These are phyloP conservation scores for Staurois parvus DNA, from an alignment of 2,797 vertebrate species.

Conservation along the genomic window DNA sequence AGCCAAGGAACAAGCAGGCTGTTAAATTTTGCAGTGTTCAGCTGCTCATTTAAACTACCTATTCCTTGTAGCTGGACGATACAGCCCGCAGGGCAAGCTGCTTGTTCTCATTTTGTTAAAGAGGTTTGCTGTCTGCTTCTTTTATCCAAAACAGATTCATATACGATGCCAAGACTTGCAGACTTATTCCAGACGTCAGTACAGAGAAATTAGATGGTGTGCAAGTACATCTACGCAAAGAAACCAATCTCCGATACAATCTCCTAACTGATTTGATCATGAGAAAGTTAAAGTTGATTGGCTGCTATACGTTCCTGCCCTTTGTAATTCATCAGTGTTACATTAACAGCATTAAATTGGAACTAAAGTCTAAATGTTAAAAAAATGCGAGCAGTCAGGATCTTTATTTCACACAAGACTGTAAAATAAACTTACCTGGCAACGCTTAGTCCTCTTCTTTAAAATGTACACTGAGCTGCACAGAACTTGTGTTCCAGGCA, in stretches of 20 bases:
- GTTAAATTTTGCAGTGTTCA: constrained; percentile 32
- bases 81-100: constrained; percentile 9
- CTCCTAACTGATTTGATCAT: too few relatives aligned
- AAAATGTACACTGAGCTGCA: too few relatives aligned
- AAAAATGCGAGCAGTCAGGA: too few relatives aligned
- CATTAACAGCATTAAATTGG: too few relatives aligned
- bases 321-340: not conserved
- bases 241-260: not conserved
- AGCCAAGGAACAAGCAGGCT: constrained; percentile 21
- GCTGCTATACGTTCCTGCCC: too few relatives aligned
- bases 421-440: too few relatives aligned
- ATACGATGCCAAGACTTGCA: constrained; percentile 13
- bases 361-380: too few relatives aligned
- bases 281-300: too few relatives aligned
- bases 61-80: constrained; percentile 21
- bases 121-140: constrained; percentile 38
- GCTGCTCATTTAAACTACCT: constrained; percentile 7
- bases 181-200: not conserved
- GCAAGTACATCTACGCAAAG: not conserved
- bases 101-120: constrained; percentile 30
- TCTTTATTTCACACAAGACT: too few relatives aligned
- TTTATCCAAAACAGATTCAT: constrained; percentile 47
- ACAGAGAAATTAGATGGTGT: not conserved
- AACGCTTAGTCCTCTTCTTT: too few relatives aligned
- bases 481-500: too few relatives aligned